Base-by-base conservation (phyloP, 2,113 vertebrate species). In the Muscicapa adusta region DNA sequence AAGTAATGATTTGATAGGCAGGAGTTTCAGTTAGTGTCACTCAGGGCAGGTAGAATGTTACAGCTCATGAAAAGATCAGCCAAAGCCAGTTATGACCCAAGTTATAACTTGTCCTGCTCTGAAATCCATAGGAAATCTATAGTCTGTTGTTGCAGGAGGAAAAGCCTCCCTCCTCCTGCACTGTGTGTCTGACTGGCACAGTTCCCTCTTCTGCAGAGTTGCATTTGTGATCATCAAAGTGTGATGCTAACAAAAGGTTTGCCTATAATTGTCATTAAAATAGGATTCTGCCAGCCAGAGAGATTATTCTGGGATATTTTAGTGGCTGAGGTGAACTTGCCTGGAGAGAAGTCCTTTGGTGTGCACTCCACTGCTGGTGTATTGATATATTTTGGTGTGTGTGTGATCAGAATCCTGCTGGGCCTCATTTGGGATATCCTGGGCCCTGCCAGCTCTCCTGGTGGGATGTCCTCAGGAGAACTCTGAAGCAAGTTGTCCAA, bases 311-410 rank as follows among this genome's bases (percentile, higher is more conserved):
- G 71, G 76, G 91, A 10, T 90, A 12, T 72, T 75, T 56, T 14
- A 51, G 57, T 15, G 47, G 31, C 29, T 9, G 51, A 78, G 26
- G 40, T 45, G 26, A 29, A 33, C 33, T 36, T 40, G 54, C 68
- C 63, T 43, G 61, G 61, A 53, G 74, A 47, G 70, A 18, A 63
- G 2, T 14, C 68, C 50, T 16, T 24, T 22, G n/a, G 45, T 53
- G 70, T n/a, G 60, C 68, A 12, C 29, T 0, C 24, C 18, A 4
- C 5, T 14, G 12, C 3, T 34, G 63, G 40, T 6, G 8, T 4
- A 4, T 8, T 1, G 16, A 16, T 34, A 1, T 10, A 3, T 40
- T 50, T 36, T 22, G 62, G 34, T 1, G 6, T 8, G 18, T 25
- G 43, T 31, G 28, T 4, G 34, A 2, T 3, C 22, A 22, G 19